A percentile compares a stretch with the other conserved stretches of the same genome.
Evolutionary conservation across 2,113 vertebrate genomes (phyloP).

Genomic region (Pogonocichla stellata): DNA sequence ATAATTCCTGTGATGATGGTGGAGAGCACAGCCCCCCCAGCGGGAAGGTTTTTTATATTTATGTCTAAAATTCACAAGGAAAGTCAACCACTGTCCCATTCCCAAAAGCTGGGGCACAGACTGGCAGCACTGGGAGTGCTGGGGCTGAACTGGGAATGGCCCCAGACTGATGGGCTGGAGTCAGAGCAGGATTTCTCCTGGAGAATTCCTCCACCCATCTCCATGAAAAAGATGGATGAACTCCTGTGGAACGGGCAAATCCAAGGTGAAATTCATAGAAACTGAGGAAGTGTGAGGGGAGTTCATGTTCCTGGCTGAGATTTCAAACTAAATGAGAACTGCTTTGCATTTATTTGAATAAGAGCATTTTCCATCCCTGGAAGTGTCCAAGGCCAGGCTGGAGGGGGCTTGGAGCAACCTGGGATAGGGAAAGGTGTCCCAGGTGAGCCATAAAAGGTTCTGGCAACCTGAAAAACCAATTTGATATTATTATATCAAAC

Average conservation of each 20-base stretch:
- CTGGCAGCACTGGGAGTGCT: neutral
- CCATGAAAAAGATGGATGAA: neutral
- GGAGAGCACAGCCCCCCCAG: neutral
- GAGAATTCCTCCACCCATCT: neutral
- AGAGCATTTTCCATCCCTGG: neutral
- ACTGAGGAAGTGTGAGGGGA: neutral
- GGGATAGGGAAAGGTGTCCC: neutral
- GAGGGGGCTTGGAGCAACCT: neutral
- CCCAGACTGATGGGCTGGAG: neutral
- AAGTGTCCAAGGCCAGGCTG: neutral
- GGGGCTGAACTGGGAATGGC: neutral
- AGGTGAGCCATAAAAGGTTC: neutral
- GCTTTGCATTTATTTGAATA: neutral
- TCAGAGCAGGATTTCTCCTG: neutral
- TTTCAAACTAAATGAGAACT: neutral
- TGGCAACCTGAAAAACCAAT: neutral
- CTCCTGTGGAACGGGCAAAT: neutral
- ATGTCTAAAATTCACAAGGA: neutral
- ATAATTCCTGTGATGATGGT: neutral
- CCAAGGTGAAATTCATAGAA: neutral
- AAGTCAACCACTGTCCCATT: neutral
- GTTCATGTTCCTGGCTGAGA: neutral
- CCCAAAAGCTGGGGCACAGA: neutral
- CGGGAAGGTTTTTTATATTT: neutral
- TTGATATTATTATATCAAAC: too few relatives aligned